Base-by-base conservation (phyloP, 2,888 invertebrate species). In the Colletes collaris region DNA sequence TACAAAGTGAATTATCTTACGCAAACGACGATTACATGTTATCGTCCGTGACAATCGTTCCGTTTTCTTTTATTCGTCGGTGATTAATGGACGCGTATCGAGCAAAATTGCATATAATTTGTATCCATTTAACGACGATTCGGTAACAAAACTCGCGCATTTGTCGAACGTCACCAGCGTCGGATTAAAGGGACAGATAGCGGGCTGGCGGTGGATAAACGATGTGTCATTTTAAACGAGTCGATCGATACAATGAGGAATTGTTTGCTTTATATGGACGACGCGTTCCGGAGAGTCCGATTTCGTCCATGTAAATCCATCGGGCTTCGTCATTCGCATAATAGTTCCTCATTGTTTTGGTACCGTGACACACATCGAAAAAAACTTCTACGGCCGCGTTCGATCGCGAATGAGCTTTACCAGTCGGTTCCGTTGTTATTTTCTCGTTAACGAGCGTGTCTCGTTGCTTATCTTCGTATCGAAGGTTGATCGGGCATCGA, bases 201-300 rank as follows among this genome's bases (percentile, higher is more conserved):
- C 64, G 16, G 37, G 19, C 49, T 27, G 53, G 60, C 50, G 64
- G 6, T 52, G 76, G 55, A 76, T 82, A 68, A 68, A 77, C 52
- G 70, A 75, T 46, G 70, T 40, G 60, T 77, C 73, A 66, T 68
- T 82, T 85, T 69, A 56, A 73, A 53, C 60, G 64, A 46, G 62
- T 40, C 65, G 64, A 65, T 81, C 82, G 82, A 71, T 77, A 74
- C 85, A 85, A 82, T 71, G 82, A 83, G n/a, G 73, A 74, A 83
- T 83, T 77, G 82, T 85, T 71, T 77, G 65, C 62, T 76, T 74
- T 70, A 56, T 71, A 60, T 52, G 16, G 74, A 5, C 40, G 3
- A 0, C 16, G 13, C 40, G 50, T 76, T 50, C 44, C 49, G 10
- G 62, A 19, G 46, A 13, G 49, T n/a, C 16, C 71, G 56, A 40